A percentile compares a stretch with the other conserved stretches of the same genome.
Conservation (phyloP, 2,888 invertebrate species). For the Campoletis raptor region DNA sequence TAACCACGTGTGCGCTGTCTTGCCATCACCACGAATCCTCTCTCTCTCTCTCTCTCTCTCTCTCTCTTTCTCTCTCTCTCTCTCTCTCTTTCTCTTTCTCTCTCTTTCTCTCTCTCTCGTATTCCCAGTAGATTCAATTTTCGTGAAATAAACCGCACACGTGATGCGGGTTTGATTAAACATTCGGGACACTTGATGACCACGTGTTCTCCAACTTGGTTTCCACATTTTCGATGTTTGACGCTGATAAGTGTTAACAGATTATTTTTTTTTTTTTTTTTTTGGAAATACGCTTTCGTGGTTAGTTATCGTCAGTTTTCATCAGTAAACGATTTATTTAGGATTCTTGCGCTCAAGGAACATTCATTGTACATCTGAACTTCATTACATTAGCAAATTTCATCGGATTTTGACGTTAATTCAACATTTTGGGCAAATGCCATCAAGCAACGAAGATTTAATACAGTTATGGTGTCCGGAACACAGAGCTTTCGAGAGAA, state of each 20-base stretch:
- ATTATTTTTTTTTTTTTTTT: background rate
- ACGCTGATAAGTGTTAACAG: background rate
- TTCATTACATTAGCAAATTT: background rate
- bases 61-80: background rate
- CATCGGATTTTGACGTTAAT: background rate
- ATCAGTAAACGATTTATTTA: background rate
- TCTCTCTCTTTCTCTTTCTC: no score
- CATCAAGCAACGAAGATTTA: background rate
- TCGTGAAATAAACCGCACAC: slow-evolving; percentile 54
- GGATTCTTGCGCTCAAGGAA: no score
- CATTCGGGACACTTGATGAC: slow-evolving; percentile 55
- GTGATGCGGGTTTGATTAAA: slow-evolving; percentile 60
- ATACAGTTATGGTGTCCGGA: no score
- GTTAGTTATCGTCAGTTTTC: background rate
- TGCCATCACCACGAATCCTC: slow-evolving; percentile 13
- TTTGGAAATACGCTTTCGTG: background rate
- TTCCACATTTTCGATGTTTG: background rate
- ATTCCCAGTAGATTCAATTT: slow-evolving; percentile 43
- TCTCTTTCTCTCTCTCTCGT: background rate
- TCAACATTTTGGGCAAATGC: background rate
- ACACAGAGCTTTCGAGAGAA: no score
- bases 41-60: background rate
- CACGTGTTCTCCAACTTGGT: slow-evolving; percentile 26
- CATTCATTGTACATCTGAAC: background rate
- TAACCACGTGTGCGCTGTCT: slow-evolving; percentile 17